phyloP scores from a whole-genome alignment of 92 coral and sea anemone genomes.

The Metridium senile region DNA sequence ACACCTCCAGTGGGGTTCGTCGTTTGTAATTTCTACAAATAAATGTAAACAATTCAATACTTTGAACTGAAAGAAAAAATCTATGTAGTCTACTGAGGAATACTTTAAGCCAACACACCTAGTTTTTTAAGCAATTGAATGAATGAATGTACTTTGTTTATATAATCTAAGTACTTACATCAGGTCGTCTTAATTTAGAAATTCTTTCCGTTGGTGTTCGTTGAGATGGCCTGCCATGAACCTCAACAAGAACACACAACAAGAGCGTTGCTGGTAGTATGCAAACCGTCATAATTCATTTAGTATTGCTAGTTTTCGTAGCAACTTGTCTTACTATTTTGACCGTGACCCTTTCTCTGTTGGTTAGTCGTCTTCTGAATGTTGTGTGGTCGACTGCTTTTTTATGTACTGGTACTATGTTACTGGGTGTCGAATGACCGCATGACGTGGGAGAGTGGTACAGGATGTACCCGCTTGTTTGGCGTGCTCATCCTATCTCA shows the following conservation, averaged over 20 bases:
- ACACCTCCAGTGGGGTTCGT: not conserved
- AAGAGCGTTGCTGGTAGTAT: not conserved
- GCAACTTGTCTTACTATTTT: constrained; percentile 25
- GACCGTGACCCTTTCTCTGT: constrained; percentile 28
- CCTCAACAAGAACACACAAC: constrained; percentile 1
- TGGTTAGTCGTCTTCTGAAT: constrained; percentile 5
- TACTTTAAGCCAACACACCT: not conserved
- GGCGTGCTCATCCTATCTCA: too few relatives aligned
- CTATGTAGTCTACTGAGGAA: too few relatives aligned
- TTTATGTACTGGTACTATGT: too few relatives aligned
- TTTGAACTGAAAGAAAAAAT: not conserved
- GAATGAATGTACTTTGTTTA: not conserved
- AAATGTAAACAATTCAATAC: not conserved
- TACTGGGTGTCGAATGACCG: too few relatives aligned
- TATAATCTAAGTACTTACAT: constrained; percentile 4
- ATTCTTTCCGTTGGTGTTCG: not conserved
- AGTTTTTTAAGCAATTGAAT: not conserved
- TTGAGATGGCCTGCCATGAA: constrained; percentile 25
- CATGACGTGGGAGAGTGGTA: too few relatives aligned
- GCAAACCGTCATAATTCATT: not conserved
- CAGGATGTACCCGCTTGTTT: too few relatives aligned
- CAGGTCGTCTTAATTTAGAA: constrained; percentile 3
- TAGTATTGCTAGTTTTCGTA: constrained; percentile 23
- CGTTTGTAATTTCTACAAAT: constrained; percentile 17
- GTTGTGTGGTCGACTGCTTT: not conserved